These are phyloP conservation scores for Lasioglossum marginatum DNA, from an alignment of 2,888 invertebrate genomes.

Conservation along the genomic window DNA sequence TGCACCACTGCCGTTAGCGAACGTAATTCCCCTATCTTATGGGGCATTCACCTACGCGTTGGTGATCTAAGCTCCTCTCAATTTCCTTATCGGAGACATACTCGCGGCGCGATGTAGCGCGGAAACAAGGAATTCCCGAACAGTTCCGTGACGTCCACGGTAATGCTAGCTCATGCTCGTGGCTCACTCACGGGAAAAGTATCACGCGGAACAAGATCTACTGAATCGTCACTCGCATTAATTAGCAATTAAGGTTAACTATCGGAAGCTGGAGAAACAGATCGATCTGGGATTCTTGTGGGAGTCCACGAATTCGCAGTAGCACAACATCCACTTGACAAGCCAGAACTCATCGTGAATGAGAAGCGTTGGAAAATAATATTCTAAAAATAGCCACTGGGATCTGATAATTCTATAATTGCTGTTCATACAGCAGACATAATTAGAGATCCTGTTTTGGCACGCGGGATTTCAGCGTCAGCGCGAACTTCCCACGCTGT, in stretches of 20 bases:
- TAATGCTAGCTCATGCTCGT: background rate
- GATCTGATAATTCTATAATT: background rate
- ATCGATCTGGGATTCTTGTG: background rate
- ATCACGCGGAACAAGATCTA: background rate
- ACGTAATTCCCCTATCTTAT: background rate
- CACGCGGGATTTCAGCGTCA: too few relatives aligned
- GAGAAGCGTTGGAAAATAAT: background rate
- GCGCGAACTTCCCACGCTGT: background rate
- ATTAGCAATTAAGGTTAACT: background rate
- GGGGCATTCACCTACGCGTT: slow-evolving; percentile 50
- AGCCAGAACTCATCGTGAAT: background rate
- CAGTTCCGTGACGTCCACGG: slow-evolving; percentile 13
- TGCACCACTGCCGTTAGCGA: background rate
- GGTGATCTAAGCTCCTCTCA: slow-evolving; percentile 30
- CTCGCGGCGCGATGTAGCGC: background rate
- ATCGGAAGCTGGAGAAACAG: background rate
- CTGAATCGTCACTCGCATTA: background rate
- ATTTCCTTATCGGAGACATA: slow-evolving; percentile 12
- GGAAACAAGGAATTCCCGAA: slow-evolving; percentile 55
- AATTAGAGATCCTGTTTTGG: background rate
- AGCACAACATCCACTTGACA: background rate
- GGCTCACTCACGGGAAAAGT: slow-evolving; percentile 31
- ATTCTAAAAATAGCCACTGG: background rate
- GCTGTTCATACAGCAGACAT: background rate
- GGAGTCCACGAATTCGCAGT: background rate